Evolutionary conservation across 37 sponge, comb jelly and placozoan genomes (phyloP).

Genomic region (Mnemiopsis leidyi): DNA sequence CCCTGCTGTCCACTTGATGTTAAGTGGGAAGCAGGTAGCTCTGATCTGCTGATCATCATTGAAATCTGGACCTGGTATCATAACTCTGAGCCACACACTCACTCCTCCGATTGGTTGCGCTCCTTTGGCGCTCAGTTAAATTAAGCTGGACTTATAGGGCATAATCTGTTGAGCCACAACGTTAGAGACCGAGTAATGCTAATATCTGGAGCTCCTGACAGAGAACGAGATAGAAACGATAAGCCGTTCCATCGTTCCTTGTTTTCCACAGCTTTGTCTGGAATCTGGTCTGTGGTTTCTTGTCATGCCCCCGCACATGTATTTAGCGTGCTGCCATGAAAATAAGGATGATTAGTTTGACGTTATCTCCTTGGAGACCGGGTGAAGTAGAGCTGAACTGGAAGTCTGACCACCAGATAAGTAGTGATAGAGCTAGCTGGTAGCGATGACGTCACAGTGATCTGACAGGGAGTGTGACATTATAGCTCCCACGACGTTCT

Average conservation of each 20-base stretch:
- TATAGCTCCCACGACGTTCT: no score
- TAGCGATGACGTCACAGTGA: not conserved
- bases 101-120: not conserved
- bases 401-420: no score
- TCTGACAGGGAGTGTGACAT: not conserved
- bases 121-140: not conserved
- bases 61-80: not conserved
- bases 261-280: no score
- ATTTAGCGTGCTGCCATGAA: no score
- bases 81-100: not conserved
- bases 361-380: no score
- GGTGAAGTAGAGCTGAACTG: not conserved
- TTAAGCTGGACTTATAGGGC: not conserved
- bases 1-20: not conserved
- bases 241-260: not conserved
- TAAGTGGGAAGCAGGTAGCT: not conserved
- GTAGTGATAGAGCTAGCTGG: no score
- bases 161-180: not conserved
- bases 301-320: no score
- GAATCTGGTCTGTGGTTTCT: no score
- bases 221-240: not conserved
- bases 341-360: not conserved
- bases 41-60: not conserved
- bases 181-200: not conserved
- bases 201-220: not conserved